phyloP scores from a whole-genome alignment of 2,797 vertebrate genomes.

The Sebastes kiyomatsui region DNA sequence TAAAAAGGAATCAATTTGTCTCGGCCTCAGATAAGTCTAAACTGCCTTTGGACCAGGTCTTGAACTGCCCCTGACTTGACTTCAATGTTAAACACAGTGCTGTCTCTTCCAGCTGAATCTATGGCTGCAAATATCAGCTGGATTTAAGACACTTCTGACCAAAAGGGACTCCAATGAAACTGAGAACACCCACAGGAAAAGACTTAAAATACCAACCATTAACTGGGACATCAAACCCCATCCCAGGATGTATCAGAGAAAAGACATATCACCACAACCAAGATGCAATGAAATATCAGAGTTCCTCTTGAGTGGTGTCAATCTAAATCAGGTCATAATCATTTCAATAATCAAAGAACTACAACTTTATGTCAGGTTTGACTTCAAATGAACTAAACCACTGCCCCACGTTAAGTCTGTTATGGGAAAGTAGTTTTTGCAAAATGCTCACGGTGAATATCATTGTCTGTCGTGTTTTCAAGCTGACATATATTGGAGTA shows the following conservation, averaged over 20 bases:
- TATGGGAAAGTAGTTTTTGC: background rate
- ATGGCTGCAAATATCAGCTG: background rate
- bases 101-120: background rate
- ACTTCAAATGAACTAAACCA: background rate
- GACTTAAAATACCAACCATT: background rate
- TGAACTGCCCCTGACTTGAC: background rate
- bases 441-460: background rate
- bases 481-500: constrained; percentile 7
- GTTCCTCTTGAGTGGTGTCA: background rate
- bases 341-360: background rate
- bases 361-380: background rate
- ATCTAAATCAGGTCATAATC: background rate
- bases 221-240: background rate
- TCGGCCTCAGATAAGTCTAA: background rate
- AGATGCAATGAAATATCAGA: background rate
- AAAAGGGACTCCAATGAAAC: background rate
- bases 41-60: background rate
- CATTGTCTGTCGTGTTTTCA: background rate
- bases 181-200: background rate
- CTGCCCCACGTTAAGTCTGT: background rate
- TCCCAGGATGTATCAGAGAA: background rate
- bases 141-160: background rate
- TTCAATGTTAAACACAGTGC: background rate
- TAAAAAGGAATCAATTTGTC: background rate
- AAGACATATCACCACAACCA: background rate